Base-by-base conservation (phyloP, 2,113 vertebrate genomes). In the Ochotona princeps region DNA sequence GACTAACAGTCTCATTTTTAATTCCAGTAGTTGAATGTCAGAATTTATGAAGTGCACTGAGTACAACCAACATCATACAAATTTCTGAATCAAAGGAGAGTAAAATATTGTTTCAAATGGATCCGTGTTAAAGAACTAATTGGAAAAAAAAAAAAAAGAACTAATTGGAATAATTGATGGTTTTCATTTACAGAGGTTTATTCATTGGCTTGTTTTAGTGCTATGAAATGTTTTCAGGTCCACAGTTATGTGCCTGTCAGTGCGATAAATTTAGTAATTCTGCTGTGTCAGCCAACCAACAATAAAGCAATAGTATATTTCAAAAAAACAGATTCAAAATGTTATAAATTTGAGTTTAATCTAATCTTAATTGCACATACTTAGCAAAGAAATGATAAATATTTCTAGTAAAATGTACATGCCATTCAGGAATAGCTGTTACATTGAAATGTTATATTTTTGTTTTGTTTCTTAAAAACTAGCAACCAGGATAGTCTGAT, bases 221-320 rank as follows among this genome's bases (percentile, higher is more conserved):
- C 93, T 32, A 26, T 89, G 93, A 38, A 81, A 72, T 25, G 83
- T 74, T 95, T 94, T 87, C 54, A 78, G 86, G 51, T 35, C 35
- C 21, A 28, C 79, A 57, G 54, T 92, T 80, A 14, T 66, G 38
- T 44, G 38, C 38, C 20, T 84, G n/a, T 74, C 38, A 82, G 5
- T 79, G n/a, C 75, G 28, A 65, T 87, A 89, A 86, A 76, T 82
- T 80, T 85, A 69, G 47, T 44, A 87, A 0, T 92, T 89, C 80
- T 32, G 75, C 30, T 12, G 23, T 35, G 79, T 44, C 54, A 49
- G 30, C 14, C 26, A n/a, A 8, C 44, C 9, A 73, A n/a, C 65
- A 38, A 75, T 51, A 26, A 67, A 67, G 28, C 73, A 96, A 76
- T 14, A 82, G 0, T 83, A 1, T 95, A 28, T 7, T 10, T 90